These are phyloP conservation scores for Raillietiella orientalis DNA, from an alignment of 2,888 invertebrate species.

Conservation along the genomic window DNA sequence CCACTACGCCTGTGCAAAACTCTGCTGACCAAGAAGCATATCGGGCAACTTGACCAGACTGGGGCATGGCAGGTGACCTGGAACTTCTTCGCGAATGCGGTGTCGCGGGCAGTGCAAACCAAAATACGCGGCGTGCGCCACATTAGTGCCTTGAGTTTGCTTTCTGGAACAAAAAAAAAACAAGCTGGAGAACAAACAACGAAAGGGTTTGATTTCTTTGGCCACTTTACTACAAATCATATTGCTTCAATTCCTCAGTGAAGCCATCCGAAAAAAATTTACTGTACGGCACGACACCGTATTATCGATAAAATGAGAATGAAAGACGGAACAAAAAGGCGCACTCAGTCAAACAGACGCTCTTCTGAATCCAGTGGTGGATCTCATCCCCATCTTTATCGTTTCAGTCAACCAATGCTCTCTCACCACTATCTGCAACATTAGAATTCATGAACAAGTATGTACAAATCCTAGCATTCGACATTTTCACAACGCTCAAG, in stretches of 20 bases:
- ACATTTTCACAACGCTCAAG: too few relatives aligned
- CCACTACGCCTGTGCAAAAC: too few relatives aligned
- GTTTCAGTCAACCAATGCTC: slow-evolving; percentile 64
- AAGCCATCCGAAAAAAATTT: too few relatives aligned
- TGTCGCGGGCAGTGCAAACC: slow-evolving; percentile 47
- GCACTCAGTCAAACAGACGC: slow-evolving; percentile 49
- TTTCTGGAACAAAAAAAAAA: too few relatives aligned
- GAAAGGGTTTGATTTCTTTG: too few relatives aligned
- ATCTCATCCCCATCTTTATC: slow-evolving; percentile 49
- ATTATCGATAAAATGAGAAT: slow-evolving; percentile 3
- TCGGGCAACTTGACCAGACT: slow-evolving; percentile 40
- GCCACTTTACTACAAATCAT: too few relatives aligned
- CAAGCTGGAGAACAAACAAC: too few relatives aligned
- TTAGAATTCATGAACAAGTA: too few relatives aligned
- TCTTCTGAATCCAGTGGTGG: slow-evolving; percentile 35
- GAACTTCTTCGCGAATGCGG: slow-evolving; percentile 75
- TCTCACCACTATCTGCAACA: slow-evolving; percentile 15
- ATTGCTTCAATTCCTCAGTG: too few relatives aligned
- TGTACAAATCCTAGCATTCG: too few relatives aligned
- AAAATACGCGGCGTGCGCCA: slow-evolving; percentile 44
- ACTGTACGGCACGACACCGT: slow-evolving; percentile 1
- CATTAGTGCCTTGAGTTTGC: too few relatives aligned
- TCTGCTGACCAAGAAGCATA: slow-evolving; percentile 52
- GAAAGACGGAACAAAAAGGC: slow-evolving; percentile 9
- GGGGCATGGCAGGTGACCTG: slow-evolving; percentile 73